Base-by-base conservation (phyloP, 1,140 invertebrate species). In the Andricus grossulariae region DNA sequence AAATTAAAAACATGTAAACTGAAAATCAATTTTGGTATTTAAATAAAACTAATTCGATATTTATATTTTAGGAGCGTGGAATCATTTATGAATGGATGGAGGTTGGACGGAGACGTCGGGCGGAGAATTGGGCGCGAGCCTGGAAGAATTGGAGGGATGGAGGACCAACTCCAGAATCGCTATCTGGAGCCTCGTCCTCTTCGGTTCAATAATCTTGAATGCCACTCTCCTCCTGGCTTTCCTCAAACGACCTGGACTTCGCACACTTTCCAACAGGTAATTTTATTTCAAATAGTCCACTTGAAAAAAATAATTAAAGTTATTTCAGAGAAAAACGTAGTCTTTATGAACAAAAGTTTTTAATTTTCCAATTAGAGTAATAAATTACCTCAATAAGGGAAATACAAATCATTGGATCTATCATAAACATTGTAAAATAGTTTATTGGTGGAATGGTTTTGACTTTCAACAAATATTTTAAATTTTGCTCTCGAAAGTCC, bases 211-310 rank as follows among this genome's bases (percentile, higher is more conserved):
- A 72, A 50, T 90, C 0, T 82, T 92, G 18, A 92, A 92, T 60
- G 86, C 83, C 15, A 90, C 82, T n/a, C 89, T 94, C 13, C 88
- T 94, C 55, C 83, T 94, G 50, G 92, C 94, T 13, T 94, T 94
- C 86, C 91, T 93, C 76, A 90, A 93, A 76, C 87, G 91, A 51
- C 93, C 93, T 1, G 91, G 91, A 18, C 85, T 94, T 3, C 88
- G 94, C 74, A 94, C 93, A 12, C 92, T 94, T 71, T 94, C 93
- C 49, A 94, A 94, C 90, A 92, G 92, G 93, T 93, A 39, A 66
- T 66, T 66, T 66, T n/a, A 16, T 16, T 66, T 7, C 51, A 52
- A 52, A 52, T 32, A 16, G 10, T 52, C 13, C 51, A 52, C 51
- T 52, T 52, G 51, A n/a, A n/a, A 45, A 45, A 45, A 45, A 10